Evolutionary conservation across 2,113 vertebrate species (phyloP).

Genomic region (Stercorarius parasiticus): DNA sequence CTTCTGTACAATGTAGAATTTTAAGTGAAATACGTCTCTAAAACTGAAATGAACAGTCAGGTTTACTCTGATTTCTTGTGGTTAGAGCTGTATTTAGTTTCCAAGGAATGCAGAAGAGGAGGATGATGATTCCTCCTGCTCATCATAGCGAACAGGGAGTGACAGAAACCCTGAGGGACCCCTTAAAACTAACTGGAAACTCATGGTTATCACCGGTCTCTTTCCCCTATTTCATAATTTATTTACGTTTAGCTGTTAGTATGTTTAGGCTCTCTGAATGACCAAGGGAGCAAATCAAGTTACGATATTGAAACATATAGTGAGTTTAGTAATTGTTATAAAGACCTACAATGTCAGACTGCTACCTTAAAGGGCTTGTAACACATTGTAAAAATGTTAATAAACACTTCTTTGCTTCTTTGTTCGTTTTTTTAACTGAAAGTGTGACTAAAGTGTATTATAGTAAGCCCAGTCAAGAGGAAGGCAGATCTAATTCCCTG

Average conservation of each 20-base stretch:
- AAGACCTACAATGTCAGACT: not conserved
- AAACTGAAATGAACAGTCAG: not conserved
- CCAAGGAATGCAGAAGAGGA: not conserved
- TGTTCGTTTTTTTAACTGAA: not conserved
- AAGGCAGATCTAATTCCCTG: not conserved
- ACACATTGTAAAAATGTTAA: not conserved
- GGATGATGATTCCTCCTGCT: not conserved
- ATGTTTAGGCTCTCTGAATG: not conserved
- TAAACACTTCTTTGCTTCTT: not conserved
- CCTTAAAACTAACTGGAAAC: not conserved
- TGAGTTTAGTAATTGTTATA: not conserved
- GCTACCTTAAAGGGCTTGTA: not conserved
- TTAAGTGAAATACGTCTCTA: not conserved
- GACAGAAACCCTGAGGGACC: not conserved
- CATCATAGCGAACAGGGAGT: not conserved
- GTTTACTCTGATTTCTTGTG: not conserved
- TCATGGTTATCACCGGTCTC: not conserved
- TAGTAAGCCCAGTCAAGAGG: not conserved
- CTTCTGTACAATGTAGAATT: not conserved
- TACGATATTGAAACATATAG: not conserved
- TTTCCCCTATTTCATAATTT: not conserved
- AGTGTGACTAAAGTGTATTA: not conserved
- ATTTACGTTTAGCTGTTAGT: not conserved
- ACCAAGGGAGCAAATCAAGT: not conserved
- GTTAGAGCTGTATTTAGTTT: not conserved